Percentiles rank a stretch among this genome's conserved stretches.
Conservation (phyloP, 2,797 vertebrate genomes). For the Cirrhinus mrigala region DNA sequence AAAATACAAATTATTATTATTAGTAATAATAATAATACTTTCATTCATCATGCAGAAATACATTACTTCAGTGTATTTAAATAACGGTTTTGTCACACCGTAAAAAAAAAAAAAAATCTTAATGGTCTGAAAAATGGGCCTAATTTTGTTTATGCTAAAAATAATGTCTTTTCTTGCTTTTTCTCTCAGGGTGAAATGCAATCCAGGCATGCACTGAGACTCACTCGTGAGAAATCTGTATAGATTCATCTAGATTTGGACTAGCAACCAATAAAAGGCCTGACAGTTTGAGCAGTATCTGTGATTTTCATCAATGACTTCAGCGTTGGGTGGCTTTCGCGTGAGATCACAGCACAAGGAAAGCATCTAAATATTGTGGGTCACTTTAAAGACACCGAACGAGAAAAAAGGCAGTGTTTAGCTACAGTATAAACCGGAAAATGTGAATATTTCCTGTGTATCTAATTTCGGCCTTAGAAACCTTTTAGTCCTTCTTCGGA, state of each 20-base stretch:
- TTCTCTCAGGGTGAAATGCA: not conserved
- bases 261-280: not conserved
- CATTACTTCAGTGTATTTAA: not conserved
- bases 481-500: slow-evolving; percentile 27
- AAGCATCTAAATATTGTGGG: slow-evolving; percentile 25
- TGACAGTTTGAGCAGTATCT: slow-evolving; percentile 6
- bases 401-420: slow-evolving; percentile 12
- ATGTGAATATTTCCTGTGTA: slow-evolving; percentile 18
- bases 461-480: slow-evolving; percentile 44
- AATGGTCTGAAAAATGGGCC: not conserved
- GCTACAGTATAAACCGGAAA: slow-evolving; percentile 40
- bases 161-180: not conserved
- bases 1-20: not conserved
- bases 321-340: not conserved
- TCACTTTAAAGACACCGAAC: slow-evolving; percentile 11
- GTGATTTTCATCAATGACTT: slow-evolving; percentile 33
- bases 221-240: not conserved
- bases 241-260: not conserved
- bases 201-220: not conserved
- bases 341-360: slow-evolving; percentile 22
- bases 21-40: not conserved
- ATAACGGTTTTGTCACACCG: not conserved
- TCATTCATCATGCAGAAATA: not conserved
- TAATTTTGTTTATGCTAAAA: not conserved
- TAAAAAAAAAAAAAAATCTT: not conserved